Conservation (phyloP, 2,888 invertebrate species). For the Clepsis dumicolana region DNA sequence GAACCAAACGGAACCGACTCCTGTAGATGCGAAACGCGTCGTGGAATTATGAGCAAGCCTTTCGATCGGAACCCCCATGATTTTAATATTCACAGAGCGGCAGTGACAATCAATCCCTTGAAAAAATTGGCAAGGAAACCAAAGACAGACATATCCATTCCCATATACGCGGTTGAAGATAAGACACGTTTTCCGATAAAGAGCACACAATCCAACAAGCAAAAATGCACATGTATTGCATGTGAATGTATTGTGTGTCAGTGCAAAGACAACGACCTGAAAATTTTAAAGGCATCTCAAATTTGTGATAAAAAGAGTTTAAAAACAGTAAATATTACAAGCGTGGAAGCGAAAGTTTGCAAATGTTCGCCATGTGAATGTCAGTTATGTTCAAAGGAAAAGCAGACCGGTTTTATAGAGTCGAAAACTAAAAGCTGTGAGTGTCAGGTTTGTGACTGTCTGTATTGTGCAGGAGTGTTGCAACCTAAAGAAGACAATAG, state of each 20-base stretch:
- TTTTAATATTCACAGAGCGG: conserved; percentile 61
- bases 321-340: not conserved
- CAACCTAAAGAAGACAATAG: not conserved
- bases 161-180: not conserved
- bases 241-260: conserved; percentile 61
- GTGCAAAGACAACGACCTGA: conserved; percentile 47
- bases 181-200: not conserved
- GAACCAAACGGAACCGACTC: conserved; percentile 52
- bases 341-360: conserved; percentile 39
- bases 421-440: conserved; percentile 43
- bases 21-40: conserved; percentile 60
- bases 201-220: conserved; percentile 9
- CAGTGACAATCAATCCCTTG: conserved; percentile 40
- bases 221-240: conserved; percentile 48
- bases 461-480: conserved; percentile 35
- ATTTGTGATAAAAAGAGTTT: not conserved
- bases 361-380: conserved; percentile 55
- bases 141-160: not conserved
- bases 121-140: not conserved
- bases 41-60: conserved; percentile 60
- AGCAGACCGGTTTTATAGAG: conserved; percentile 12
- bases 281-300: conserved; percentile 44
- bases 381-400: conserved; percentile 47
- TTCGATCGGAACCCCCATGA: conserved; percentile 56
- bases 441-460: conserved; percentile 53